Evolutionary conservation across 2,888 invertebrate genomes (phyloP).

Genomic region (Arctia plantaginis): DNA sequence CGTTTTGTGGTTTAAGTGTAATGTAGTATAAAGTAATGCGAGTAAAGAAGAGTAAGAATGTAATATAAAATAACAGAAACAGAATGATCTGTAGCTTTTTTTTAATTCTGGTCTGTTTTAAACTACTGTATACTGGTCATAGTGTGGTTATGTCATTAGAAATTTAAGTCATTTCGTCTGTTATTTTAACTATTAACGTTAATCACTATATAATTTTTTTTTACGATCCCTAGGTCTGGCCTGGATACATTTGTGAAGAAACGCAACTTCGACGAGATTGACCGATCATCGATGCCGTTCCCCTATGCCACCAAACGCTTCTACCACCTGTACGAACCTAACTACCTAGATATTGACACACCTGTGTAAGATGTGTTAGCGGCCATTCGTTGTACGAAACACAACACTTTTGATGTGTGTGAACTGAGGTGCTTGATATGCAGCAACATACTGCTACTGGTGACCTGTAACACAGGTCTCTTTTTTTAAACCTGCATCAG

Average conservation of each 20-base stretch:
- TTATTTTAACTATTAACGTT: not conserved
- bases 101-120: not conserved
- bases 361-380: constrained; percentile 65
- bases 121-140: not conserved
- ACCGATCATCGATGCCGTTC: constrained; percentile 83
- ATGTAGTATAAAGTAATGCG: no score
- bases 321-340: constrained; percentile 85
- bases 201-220: not conserved
- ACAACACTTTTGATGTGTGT: constrained; percentile 5
- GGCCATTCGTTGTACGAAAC: constrained; percentile 22
- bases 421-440: not conserved
- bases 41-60: no score
- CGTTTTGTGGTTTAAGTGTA: no score
- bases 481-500: no score
- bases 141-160: not conserved
- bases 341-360: constrained; percentile 71
- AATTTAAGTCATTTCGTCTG: not conserved
- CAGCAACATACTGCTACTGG: not conserved
- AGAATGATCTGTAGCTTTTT: not conserved
- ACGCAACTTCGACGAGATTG: constrained; percentile 89
- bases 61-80: not conserved
- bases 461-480: no score
- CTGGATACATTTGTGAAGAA: constrained; percentile 85
- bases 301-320: constrained; percentile 83
- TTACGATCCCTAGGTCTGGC: constrained; percentile 67